Percentiles rank a stretch among this genome's conserved stretches.
phyloP scores from a whole-genome alignment of 2,113 vertebrate species.

The Pelmatolapia mariae region DNA sequence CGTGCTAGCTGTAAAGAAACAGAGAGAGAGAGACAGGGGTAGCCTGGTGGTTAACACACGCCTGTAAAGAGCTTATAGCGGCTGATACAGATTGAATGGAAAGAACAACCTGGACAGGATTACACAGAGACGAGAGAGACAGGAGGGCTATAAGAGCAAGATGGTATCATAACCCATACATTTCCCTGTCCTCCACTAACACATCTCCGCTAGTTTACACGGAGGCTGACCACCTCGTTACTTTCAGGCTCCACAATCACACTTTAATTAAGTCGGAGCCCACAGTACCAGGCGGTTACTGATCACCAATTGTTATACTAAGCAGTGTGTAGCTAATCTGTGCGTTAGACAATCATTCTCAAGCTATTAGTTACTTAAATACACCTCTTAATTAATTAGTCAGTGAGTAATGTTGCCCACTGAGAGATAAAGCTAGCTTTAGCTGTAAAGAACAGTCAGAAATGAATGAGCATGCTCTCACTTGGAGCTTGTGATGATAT shows the following conservation, averaged over 20 bases:
- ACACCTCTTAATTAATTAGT: conserved; percentile 46
- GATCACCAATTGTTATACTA: conserved; percentile 13
- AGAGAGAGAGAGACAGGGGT: background rate
- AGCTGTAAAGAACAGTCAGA: background rate
- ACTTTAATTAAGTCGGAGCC: conserved; percentile 17
- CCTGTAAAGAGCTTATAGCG: conserved; percentile 63
- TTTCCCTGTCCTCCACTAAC: background rate
- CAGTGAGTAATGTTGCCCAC: conserved; percentile 27
- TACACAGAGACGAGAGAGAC: conserved; percentile 22
- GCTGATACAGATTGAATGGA: conserved; percentile 63
- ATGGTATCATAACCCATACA: conserved; percentile 26
- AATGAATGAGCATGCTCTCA: background rate
- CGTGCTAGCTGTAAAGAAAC: background rate
- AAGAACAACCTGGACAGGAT: conserved; percentile 68
- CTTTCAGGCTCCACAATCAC: background rate
- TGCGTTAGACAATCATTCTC: conserved; percentile 29
- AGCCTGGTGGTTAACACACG: conserved; percentile 16
- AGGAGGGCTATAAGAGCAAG: conserved; percentile 4
- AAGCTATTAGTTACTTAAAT: conserved; percentile 45
- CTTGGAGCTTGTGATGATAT: background rate
- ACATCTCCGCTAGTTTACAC: background rate
- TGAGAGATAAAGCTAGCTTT: background rate
- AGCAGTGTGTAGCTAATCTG: conserved; percentile 33
- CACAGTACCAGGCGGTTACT: background rate
- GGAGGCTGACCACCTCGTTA: background rate